phyloP scores from a whole-genome alignment of 2,797 vertebrate species.

The Pterois miles region DNA sequence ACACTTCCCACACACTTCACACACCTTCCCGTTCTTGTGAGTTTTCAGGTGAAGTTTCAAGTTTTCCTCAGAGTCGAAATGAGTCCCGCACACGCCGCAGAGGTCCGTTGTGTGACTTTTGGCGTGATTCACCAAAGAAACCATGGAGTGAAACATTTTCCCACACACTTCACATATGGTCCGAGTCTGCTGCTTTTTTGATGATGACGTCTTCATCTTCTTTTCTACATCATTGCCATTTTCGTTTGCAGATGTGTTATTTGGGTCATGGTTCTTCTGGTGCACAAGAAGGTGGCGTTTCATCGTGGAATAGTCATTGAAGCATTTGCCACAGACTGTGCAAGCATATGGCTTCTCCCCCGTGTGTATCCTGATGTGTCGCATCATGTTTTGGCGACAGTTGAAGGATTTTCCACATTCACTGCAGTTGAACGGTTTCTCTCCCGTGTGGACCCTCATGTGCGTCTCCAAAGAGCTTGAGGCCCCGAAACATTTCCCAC shows the following conservation, averaged over 20 bases:
- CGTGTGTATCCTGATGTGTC: constrained; percentile 69
- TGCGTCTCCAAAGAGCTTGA: constrained; percentile 65
- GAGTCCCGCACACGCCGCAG: constrained; percentile 37
- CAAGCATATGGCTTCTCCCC: constrained; percentile 69
- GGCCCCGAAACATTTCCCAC: constrained; percentile 67
- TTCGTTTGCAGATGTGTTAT: accelerated
- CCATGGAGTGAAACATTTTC: constrained; percentile 59
- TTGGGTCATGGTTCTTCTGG: neutral
- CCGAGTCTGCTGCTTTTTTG: constrained; percentile 15
- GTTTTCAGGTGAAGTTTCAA: constrained; percentile 61
- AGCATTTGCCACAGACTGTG: constrained; percentile 61
- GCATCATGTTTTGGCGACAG: constrained; percentile 68
- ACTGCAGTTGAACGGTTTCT: constrained; percentile 69
- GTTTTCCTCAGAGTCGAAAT: constrained; percentile 10
- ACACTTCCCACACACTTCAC: constrained; percentile 71
- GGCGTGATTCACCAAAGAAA: constrained; percentile 66
- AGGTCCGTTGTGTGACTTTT: constrained; percentile 50
- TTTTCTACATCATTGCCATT: accelerated
- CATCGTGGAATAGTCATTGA: constrained; percentile 64
- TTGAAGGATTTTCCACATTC: constrained; percentile 72
- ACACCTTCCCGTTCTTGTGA: constrained; percentile 63
- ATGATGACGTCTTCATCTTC: accelerated
- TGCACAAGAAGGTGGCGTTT: constrained; percentile 53
- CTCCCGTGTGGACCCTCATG: constrained; percentile 72
- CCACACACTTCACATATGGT: constrained; percentile 60